These are phyloP conservation scores for Pocillopora verrucosa DNA, from an alignment of 64 coral and sea anemone genomes.

Conservation along the genomic window DNA sequence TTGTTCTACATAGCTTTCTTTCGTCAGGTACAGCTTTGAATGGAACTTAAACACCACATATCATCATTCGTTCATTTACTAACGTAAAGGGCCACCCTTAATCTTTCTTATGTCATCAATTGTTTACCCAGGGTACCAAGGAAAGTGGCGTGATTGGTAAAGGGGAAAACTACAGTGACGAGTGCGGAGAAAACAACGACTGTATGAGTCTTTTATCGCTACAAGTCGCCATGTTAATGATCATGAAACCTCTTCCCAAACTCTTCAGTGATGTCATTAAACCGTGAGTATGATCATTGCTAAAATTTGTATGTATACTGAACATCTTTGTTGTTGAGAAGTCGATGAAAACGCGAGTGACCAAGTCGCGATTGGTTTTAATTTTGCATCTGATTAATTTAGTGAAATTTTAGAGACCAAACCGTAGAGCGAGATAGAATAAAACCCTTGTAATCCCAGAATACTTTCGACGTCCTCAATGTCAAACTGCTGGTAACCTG, in stretches of 20 bases:
- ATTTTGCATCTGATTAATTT: too few species aligned
- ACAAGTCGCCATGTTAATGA: slow-evolving; percentile 99
- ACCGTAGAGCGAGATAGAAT: too few species aligned
- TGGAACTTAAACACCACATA: neutral
- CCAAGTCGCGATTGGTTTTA: too few species aligned
- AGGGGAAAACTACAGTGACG: slow-evolving; percentile 83
- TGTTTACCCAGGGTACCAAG: slow-evolving; percentile 48
- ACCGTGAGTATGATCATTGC: slow-evolving; percentile 62
- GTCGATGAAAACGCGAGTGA: too few species aligned
- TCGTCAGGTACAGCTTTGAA: slow-evolving; percentile 51
- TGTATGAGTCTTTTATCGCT: slow-evolving; percentile 93
- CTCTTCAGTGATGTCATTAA: slow-evolving; percentile 75
- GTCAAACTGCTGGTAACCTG: too few species aligned
- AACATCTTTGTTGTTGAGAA: too few species aligned
- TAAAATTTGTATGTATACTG: neutral
- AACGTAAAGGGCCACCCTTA: neutral
- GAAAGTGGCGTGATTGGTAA: slow-evolving; percentile 68
- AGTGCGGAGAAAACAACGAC: slow-evolving; percentile 81
- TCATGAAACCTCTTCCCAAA: slow-evolving; percentile 97
- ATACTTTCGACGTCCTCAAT: too few species aligned
- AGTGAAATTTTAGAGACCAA: too few species aligned
- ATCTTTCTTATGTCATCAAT: neutral
- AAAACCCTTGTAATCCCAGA: too few species aligned
- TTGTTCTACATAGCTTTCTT: slow-evolving; percentile 99
- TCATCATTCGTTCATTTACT: neutral